Evolutionary conservation across 2,888 invertebrate species (phyloP).

Genomic region (Zhuqinia jingwanae): DNA sequence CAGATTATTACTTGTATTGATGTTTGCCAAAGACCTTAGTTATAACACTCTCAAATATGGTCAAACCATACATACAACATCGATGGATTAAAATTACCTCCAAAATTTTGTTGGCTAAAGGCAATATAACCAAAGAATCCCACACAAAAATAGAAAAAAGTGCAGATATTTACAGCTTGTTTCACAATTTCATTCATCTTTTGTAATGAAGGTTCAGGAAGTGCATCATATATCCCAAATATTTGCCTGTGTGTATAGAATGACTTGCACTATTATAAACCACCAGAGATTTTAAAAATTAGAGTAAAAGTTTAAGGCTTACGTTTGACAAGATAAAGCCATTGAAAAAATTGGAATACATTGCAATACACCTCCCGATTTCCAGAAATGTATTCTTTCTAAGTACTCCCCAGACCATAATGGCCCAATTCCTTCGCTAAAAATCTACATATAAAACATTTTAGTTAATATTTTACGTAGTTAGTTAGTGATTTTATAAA

Average conservation of each 20-base stretch:
- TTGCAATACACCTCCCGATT: constrained; percentile 91
- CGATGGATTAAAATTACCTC: constrained; percentile 85
- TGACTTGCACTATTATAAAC: background rate
- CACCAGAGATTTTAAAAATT: constrained; percentile 17
- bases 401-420: constrained; percentile 89
- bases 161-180: constrained; percentile 95
- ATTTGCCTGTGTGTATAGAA: constrained; percentile 86
- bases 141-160: constrained; percentile 93
- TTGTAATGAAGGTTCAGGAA: constrained; percentile 92
- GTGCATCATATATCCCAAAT: constrained; percentile 95
- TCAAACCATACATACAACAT: too few relatives aligned
- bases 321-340: constrained; percentile 98
- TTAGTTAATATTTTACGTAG: too few relatives aligned
- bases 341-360: constrained; percentile 98
- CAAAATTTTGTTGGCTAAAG: constrained; percentile 89
- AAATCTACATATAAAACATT: constrained; percentile 84
- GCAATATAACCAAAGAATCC: constrained; percentile 97
- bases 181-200: constrained; percentile 94
- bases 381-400: constrained; percentile 88
- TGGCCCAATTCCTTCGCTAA: constrained; percentile 89
- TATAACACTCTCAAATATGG: too few relatives aligned
- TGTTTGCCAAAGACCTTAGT: too few relatives aligned
- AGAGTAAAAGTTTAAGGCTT: too few relatives aligned
- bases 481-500: background rate
- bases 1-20: too few relatives aligned